Percentiles rank a stretch among this genome's conserved stretches.
Conservation (phyloP, 2,888 invertebrate species). For the Petrophora chlorosata region DNA sequence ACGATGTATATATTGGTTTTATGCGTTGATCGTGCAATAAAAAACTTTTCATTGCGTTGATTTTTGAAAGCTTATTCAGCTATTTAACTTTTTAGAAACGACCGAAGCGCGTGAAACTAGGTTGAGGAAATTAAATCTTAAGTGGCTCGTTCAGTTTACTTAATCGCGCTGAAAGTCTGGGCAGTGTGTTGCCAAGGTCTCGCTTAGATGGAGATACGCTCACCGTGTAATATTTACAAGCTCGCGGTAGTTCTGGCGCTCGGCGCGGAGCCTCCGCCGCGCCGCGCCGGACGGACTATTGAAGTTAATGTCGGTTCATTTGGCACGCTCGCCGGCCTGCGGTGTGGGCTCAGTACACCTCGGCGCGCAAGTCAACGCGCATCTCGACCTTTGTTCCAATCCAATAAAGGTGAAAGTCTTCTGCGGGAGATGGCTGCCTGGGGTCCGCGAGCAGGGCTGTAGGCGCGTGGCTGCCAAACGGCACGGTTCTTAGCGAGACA, state of each 20-base stretch:
- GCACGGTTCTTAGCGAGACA: conserved; percentile 43
- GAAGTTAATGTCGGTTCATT: conserved; percentile 55
- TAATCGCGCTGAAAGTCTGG: background rate
- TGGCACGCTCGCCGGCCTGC: conserved; percentile 42
- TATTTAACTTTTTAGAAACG: background rate
- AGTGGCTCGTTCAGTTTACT: background rate
- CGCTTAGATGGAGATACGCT: conserved; percentile 22
- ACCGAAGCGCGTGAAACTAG: background rate
- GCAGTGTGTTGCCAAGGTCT: conserved; percentile 3
- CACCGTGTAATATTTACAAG: conserved; percentile 30
- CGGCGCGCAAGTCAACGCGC: conserved; percentile 6
- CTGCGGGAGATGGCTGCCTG: background rate
- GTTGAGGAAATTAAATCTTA: background rate
- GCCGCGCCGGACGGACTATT: too few species aligned
- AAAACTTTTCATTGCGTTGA: too few species aligned
- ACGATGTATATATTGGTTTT: too few species aligned
- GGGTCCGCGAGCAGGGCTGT: conserved; percentile 2
- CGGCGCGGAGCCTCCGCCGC: conserved; percentile 17
- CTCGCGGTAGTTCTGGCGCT: conserved; percentile 10
- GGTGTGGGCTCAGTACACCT: conserved; percentile 18
- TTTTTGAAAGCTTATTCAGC: too few species aligned
- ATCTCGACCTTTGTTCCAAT: conserved; percentile 1
- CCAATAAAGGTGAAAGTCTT: conserved; percentile 8
- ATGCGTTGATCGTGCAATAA: too few species aligned
- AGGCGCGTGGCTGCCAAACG: conserved; percentile 38